These are phyloP conservation scores for Steatornis caripensis DNA, from an alignment of 2,113 vertebrate genomes.

Conservation along the genomic window DNA sequence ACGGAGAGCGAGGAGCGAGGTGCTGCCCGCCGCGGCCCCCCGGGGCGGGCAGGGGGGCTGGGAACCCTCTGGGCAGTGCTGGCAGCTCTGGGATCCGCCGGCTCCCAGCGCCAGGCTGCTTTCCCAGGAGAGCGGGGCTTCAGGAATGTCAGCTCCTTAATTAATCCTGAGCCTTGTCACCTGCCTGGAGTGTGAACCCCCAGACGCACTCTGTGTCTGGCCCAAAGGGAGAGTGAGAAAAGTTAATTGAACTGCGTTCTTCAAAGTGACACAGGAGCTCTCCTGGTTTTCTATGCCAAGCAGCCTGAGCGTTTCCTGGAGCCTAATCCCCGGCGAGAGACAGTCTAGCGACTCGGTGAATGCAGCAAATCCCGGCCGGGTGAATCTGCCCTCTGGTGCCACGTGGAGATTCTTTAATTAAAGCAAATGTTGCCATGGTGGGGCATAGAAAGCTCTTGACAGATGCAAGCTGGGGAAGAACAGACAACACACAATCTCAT, in stretches of 20 bases:
- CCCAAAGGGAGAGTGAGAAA: constrained; percentile 22
- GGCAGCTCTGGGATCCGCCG: not conserved
- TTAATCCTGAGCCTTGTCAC: constrained; percentile 6
- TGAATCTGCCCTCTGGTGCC: constrained; percentile 21
- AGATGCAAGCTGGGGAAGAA: constrained; percentile 2
- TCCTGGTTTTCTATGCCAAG: not conserved
- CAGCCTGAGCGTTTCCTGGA: not conserved
- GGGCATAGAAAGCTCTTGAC: constrained; percentile 19
- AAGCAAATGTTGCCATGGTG: constrained; percentile 51
- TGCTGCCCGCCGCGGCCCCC: rapidly evolving
- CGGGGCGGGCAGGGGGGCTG: not conserved
- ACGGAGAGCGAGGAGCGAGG: rapidly evolving
- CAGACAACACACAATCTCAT: constrained; percentile 16
- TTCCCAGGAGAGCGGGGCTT: not conserved
- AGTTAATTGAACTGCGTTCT: constrained; percentile 40
- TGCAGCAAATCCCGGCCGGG: not conserved
- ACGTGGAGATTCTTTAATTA: constrained; percentile 19
- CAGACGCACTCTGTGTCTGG: not conserved
- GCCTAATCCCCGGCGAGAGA: constrained; percentile 34
- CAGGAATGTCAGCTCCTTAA: constrained; percentile 24
- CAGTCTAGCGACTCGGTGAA: not conserved
- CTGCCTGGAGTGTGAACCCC: not conserved
- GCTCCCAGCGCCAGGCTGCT: not conserved
- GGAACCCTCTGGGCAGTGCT: not conserved
- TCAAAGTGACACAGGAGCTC: not conserved